Base-by-base conservation (phyloP, 2,113 vertebrate species). In the Peucedramus taeniatus region DNA sequence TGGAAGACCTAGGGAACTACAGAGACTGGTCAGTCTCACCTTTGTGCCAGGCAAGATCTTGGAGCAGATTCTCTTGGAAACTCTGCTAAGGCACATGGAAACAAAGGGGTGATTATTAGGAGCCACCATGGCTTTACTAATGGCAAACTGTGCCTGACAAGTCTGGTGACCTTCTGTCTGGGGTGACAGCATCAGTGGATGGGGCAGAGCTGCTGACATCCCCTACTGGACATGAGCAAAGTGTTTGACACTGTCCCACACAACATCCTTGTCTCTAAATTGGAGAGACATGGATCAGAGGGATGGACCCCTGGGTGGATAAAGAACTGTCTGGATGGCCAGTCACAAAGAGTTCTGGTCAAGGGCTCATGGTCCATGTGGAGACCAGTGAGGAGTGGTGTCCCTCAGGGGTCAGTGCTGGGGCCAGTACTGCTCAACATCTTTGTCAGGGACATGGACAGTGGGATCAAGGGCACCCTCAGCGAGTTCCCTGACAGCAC, bases 1-100 rank as follows among this genome's bases (percentile, higher is more conserved):
- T 37, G 14, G 33, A 63, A 53, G 9, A 63, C 22, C 10, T 13
- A 13, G 22, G 23, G 18, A 39, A 18, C 18, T 40, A 17, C 39
- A 79, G 28, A 59, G 53, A 27, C 42, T 0, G 0, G 17, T 21
- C 17, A 47, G 40, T 57, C 4, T 57, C 42, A 57, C 10, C 42
- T 6, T 10, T 9, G 24, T 15, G 24, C 20, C 37, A n/a, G 65
- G 31, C 19, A 50, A 49, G n/a, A 40, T 21, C 8, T 19, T n/a
- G 42, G 28, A 69, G 28, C 9, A 81, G 42, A 40, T 49, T 49
- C 18, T n/a, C 64, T 13, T 28, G 18, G 53, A 59, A 69, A 13
- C 15, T 47, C 28, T 40, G 53, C n/a, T 26, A 37, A 61, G 14
- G 33, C 33, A 24, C 40, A 56, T 37, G 61, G 33, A 31, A 20